Evolutionary conservation across 1,140 invertebrate species (phyloP).

Genomic region (Trachymyrmex septentrionalis): DNA sequence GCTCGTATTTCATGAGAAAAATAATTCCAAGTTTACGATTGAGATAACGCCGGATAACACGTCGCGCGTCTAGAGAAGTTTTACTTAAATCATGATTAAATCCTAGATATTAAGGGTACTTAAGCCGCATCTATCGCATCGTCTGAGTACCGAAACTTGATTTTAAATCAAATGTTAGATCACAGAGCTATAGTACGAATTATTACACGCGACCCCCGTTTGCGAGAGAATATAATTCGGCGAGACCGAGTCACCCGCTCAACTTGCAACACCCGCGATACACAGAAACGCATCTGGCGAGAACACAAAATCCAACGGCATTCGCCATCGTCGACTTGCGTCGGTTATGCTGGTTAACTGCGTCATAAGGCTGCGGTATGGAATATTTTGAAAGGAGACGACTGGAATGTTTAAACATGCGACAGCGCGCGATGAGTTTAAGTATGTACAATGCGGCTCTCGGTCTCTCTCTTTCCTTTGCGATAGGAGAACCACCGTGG

Average conservation of each 20-base stretch:
- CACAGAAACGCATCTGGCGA: not conserved
- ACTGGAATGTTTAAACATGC: slow-evolving; percentile 45
- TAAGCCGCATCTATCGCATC: not conserved
- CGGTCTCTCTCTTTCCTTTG: not conserved
- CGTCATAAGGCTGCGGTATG: not conserved
- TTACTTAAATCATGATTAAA: not conserved
- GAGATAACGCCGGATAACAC: not conserved
- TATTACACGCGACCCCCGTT: slow-evolving; percentile 3
- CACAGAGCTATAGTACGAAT: not conserved
- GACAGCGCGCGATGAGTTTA: slow-evolving; percentile 36
- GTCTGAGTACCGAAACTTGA: slow-evolving; percentile 11
- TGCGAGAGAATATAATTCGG: slow-evolving; percentile 1
- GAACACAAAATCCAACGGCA: not conserved
- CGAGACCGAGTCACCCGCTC: not conserved
- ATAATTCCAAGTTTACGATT: not conserved
- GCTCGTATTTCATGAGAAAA: not conserved
- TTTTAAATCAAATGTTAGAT: slow-evolving; percentile 17
- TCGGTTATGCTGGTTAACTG: slow-evolving; percentile 13
- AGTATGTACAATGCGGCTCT: slow-evolving; percentile 33
- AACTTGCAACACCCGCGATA: slow-evolving; percentile 18
- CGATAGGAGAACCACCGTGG: slow-evolving; percentile 12
- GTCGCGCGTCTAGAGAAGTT: not conserved
- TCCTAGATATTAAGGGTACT: not conserved
- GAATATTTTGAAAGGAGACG: slow-evolving; percentile 40
- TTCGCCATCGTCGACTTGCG: slow-evolving; percentile 2